Evolutionary conservation across 2,113 vertebrate genomes (phyloP), one percentile per base, ranked within the genome.

Genomic region (Anolis sagrei): DNA sequence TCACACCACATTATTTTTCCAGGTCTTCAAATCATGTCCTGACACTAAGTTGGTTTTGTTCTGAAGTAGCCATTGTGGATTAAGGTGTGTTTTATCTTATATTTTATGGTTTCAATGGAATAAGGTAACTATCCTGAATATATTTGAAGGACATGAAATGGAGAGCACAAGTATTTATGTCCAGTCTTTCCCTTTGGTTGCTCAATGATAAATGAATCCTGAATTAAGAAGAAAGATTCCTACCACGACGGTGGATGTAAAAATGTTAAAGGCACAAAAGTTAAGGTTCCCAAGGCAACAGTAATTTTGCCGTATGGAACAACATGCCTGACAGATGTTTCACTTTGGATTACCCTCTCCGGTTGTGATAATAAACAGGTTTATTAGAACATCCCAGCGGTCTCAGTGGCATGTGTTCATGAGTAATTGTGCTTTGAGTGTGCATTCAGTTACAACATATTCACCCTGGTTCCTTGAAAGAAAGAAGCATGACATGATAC

Each of bases 211-310:
- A 93, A 77, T 70, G 83, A 92, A 87, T 78, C 11, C 51, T 39
- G 32, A 72, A 58, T n/a, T 79, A 49, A 83, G 89, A 86, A 6
- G 81, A 10, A 10, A n/a, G 18, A 11, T 36, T 89, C 76, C 75
- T 83, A 80, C 39, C 75, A 61, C 32, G 51, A 64, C 62, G 75
- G 25, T 36, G 72, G 78, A 73, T 62, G 79, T 87, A 73, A 90
- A 86, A 92, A 80, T 74, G n/a, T 34, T 90, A 85, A 83, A 58
- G 88, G n/a, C 86, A 49, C 27, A 74, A 80, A 93, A 92, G 86
- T 62, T 81, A 85, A 54, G 16, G 73, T 86, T 91, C 51, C 77
- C 81, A 83, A 34, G 61, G 32, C 89, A 21, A 23, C 9, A 79
- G 51, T 62, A 80, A 61, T n/a, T 87, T 93, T 85, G 86, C 36